Conservation (phyloP, 2,797 vertebrate genomes). For the Scarus forsteni region DNA sequence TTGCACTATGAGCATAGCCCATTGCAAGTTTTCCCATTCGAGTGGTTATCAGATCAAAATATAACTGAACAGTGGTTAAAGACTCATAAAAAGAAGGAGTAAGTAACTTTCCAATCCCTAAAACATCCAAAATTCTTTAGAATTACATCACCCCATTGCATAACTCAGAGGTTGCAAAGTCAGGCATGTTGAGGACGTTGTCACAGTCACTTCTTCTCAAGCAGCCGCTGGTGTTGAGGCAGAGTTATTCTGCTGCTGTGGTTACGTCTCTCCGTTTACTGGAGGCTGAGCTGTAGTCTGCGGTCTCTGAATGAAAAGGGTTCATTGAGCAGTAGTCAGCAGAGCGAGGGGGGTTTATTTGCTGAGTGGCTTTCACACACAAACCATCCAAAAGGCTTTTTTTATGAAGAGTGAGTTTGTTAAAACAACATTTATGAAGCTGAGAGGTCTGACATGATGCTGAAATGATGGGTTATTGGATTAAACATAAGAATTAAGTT, state of each 20-base stretch:
- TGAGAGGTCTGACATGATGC: too few relatives aligned
- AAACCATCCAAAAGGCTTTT: background rate
- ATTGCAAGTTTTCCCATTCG: too few relatives aligned
- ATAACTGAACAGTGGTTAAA: too few relatives aligned
- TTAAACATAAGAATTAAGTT: too few relatives aligned
- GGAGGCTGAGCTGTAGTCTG: background rate
- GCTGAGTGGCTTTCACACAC: background rate
- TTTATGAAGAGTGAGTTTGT: background rate
- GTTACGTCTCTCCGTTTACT: background rate
- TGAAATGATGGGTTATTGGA: too few relatives aligned
- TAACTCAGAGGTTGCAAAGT: background rate
- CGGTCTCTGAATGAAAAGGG: background rate
- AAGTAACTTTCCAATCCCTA: background rate
- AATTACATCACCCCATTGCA: background rate
- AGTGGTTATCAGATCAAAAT: too few relatives aligned
- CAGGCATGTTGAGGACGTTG: background rate
- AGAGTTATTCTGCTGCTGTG: background rate
- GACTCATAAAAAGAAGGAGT: background rate
- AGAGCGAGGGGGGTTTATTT: background rate
- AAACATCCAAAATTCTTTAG: background rate
- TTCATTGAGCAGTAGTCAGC: background rate
- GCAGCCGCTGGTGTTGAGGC: background rate
- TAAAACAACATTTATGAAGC: background rate
- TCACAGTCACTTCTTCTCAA: background rate
- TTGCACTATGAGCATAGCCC: too few relatives aligned